These are phyloP conservation scores for Chiroxiphia lanceolata DNA, from an alignment of 2,797 vertebrate genomes.

Conservation along the genomic window DNA sequence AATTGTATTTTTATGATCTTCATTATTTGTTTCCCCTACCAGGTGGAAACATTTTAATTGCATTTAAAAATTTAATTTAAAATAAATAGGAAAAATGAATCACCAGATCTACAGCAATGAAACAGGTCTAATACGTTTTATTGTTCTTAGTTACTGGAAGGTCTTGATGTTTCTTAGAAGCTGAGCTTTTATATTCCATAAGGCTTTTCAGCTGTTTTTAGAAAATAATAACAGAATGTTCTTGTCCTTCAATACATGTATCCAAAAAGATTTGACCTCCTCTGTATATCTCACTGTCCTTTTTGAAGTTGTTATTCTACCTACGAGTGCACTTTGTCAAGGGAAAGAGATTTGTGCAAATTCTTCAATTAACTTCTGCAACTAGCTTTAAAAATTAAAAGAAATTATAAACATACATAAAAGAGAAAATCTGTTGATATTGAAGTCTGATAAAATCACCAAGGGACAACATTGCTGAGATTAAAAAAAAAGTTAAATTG, in stretches of 20 bases:
- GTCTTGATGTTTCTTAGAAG: background rate
- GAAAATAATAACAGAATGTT: slow-evolving; percentile 5
- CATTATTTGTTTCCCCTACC: background rate
- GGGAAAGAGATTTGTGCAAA: background rate
- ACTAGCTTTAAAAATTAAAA: background rate
- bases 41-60: background rate
- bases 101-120: background rate
- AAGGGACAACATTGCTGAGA: background rate
- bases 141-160: background rate
- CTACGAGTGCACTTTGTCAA: background rate
- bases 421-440: background rate
- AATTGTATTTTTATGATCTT: background rate
- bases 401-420: background rate
- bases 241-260: background rate
- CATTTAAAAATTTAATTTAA: slow-evolving; percentile 15
- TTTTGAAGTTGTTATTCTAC: background rate
- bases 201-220: background rate
- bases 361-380: background rate
- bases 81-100: background rate
- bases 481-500: background rate
- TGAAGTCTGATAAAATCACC: background rate
- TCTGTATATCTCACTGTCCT: background rate
- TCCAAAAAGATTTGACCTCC: background rate
- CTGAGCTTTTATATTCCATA: background rate
- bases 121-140: background rate